Percentiles rank a stretch among this genome's conserved stretches.
Evolutionary conservation across 2,888 invertebrate genomes (phyloP).

Genomic region (Koerneria pararmatus): DNA sequence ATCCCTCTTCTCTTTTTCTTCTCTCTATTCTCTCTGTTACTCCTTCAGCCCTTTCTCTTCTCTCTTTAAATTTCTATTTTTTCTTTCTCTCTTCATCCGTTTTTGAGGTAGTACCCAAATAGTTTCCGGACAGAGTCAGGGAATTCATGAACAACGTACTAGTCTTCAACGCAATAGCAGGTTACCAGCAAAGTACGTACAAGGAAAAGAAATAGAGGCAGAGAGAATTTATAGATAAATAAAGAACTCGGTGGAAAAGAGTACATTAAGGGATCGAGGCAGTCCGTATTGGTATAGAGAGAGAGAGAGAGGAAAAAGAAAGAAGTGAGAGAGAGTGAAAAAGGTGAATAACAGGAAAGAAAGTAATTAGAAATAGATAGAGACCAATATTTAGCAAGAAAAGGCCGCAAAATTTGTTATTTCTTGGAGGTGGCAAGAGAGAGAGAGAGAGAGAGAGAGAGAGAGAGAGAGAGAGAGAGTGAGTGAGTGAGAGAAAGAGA

Average conservation of each 20-base stretch:
- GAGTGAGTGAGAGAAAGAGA: conserved; percentile 45
- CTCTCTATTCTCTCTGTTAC: no score
- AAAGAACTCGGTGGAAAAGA: conserved; percentile 8
- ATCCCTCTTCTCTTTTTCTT: conserved; percentile 14
- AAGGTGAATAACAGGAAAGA: not conserved
- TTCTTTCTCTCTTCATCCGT: no score
- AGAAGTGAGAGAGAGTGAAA: not conserved
- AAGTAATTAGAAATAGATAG: conserved; percentile 1
- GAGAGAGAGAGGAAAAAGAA: not conserved
- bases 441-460: conserved; percentile 8
- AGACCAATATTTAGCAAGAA: not conserved
- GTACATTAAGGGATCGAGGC: no score
- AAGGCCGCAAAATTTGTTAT: not conserved
- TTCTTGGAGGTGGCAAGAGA: not conserved
- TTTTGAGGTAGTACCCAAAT: no score
- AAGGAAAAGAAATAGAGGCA: conserved; percentile 7
- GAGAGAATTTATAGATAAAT: not conserved
- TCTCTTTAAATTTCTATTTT: no score
- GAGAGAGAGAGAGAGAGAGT: conserved; percentile 8
- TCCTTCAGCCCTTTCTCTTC: no score
- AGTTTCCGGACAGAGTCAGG: no score
- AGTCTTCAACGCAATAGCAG: not conserved
- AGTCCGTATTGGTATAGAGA: no score
- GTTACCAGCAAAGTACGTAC: conserved; percentile 3
- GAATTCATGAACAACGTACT: not conserved